phyloP scores from a whole-genome alignment of 2,888 invertebrate genomes.

The Chrysina gloriosa region DNA sequence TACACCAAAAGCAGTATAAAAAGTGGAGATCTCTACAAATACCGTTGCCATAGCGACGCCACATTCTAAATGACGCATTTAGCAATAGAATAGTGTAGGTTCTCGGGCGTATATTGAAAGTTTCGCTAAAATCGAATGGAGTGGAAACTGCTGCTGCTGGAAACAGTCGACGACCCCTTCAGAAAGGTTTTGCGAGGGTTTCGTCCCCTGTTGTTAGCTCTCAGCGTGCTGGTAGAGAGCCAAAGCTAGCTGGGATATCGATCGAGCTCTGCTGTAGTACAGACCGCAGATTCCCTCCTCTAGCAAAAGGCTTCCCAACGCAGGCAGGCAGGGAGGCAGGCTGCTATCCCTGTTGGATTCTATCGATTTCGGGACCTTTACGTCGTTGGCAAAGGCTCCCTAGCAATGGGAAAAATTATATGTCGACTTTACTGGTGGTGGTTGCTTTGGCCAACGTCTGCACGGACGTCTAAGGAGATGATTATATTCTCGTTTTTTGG shows the following conservation, averaged over 20 bases:
- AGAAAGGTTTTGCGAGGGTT: constrained; percentile 20
- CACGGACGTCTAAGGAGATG: not conserved
- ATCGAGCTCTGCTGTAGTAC: constrained; percentile 6
- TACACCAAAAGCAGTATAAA: too few species aligned
- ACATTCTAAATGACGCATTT: too few species aligned
- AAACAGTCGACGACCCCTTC: not conserved
- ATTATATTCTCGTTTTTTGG: not conserved
- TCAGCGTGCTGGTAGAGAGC: constrained; percentile 14
- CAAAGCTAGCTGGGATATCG: constrained; percentile 22
- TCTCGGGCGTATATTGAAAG: constrained; percentile 35
- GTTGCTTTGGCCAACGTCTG: constrained; percentile 14
- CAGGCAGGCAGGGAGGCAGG: not conserved
- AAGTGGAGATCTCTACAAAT: too few species aligned
- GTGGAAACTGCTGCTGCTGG: constrained; percentile 15
- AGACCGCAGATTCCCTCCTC: not conserved
- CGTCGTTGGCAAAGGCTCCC: constrained; percentile 21
- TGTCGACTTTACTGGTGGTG: constrained; percentile 8
- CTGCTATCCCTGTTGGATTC: constrained; percentile 11
- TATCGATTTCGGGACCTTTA: constrained; percentile 28
- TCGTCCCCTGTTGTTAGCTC: constrained; percentile 20
- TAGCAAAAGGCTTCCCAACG: constrained; percentile 15
- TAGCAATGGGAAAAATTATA: constrained; percentile 29
- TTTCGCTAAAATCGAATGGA: constrained; percentile 26
- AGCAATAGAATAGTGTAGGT: too few species aligned
- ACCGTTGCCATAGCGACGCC: too few species aligned